These are phyloP conservation scores for Temnothorax unifasciatus DNA, from an alignment of 2,888 invertebrate genomes.

Conservation along the genomic window DNA sequence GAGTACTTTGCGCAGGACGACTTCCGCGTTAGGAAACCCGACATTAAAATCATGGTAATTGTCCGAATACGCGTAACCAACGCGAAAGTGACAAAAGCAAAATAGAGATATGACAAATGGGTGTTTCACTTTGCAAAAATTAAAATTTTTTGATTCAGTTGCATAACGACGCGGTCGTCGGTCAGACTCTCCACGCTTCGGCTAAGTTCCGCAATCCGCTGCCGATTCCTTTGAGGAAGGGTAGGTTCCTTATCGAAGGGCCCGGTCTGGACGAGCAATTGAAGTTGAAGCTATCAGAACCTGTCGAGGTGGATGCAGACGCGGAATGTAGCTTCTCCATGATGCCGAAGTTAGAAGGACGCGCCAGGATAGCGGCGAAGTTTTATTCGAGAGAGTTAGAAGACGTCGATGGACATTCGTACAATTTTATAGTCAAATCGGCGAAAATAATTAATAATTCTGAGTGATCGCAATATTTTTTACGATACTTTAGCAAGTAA, in stretches of 20 bases:
- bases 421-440: slow-evolving; percentile 90
- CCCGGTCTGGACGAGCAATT: slow-evolving; percentile 92
- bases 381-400: slow-evolving; percentile 95
- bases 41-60: slow-evolving; percentile 91
- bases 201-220: slow-evolving; percentile 93
- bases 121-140: background rate
- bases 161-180: slow-evolving; percentile 85
- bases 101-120: background rate
- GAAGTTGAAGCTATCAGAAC: slow-evolving; percentile 90
- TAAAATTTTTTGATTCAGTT: slow-evolving; percentile 78
- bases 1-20: slow-evolving; percentile 97
- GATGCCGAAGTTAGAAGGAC: slow-evolving; percentile 92
- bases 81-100: background rate
- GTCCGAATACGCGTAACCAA: background rate
- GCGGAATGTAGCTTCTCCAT: slow-evolving; percentile 92
- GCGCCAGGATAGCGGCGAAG: slow-evolving; percentile 94
- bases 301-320: slow-evolving; percentile 89
- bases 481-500: background rate
- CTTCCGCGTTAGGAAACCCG: slow-evolving; percentile 95
- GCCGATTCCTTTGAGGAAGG: slow-evolving; percentile 92
- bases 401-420: slow-evolving; percentile 94
- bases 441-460: background rate
- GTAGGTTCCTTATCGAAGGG: slow-evolving; percentile 93
- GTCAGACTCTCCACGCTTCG: slow-evolving; percentile 87
- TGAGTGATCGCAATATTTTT: slow-evolving; percentile 9